Conservation (phyloP, 2,797 vertebrate genomes). For the Rallus crepitans region DNA sequence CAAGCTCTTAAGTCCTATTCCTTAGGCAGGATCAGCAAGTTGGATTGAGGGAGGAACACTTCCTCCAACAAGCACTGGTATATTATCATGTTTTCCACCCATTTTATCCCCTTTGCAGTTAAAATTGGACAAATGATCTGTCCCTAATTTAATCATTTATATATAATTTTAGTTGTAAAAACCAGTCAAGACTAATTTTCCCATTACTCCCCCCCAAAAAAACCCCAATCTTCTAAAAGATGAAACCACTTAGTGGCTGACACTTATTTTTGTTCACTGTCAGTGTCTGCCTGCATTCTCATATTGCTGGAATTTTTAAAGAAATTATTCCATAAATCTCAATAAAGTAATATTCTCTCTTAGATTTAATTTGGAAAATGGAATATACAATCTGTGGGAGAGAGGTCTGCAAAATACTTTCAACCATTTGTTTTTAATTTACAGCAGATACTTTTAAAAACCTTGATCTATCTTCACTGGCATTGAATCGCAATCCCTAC, state of each 20-base stretch:
- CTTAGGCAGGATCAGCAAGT: slow-evolving; percentile 44
- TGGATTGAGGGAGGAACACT: slow-evolving; percentile 38
- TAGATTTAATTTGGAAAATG: slow-evolving; percentile 78
- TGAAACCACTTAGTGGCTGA: slow-evolving; percentile 64
- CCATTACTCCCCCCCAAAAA: slow-evolving; percentile 16
- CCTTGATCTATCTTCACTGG: slow-evolving; percentile 50
- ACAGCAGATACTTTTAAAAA: slow-evolving; percentile 61
- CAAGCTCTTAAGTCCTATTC: slow-evolving; percentile 42
- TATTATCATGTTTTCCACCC: slow-evolving; percentile 63
- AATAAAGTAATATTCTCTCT: slow-evolving; percentile 74
- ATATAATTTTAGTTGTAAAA: slow-evolving; percentile 63
- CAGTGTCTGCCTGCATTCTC: slow-evolving; percentile 53
- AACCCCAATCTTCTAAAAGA: background rate
- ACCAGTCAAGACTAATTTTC: slow-evolving; percentile 52
- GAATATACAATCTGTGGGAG: slow-evolving; percentile 77
- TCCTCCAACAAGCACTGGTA: background rate
- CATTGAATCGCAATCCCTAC: slow-evolving; percentile 33
- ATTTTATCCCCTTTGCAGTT: slow-evolving; percentile 42
- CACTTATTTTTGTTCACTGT: slow-evolving; percentile 64
- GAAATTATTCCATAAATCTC: slow-evolving; percentile 77
- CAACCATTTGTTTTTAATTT: slow-evolving; percentile 69
- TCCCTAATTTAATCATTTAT: slow-evolving; percentile 50
- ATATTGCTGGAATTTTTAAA: slow-evolving; percentile 69
- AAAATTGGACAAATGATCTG: slow-evolving; percentile 48
- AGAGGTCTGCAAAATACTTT: slow-evolving; percentile 69